A percentile compares a stretch with the other conserved stretches of the same genome.
These are phyloP conservation scores for Formicarius rufipectus DNA, from an alignment of 2,113 vertebrate genomes.

Conservation along the genomic window DNA sequence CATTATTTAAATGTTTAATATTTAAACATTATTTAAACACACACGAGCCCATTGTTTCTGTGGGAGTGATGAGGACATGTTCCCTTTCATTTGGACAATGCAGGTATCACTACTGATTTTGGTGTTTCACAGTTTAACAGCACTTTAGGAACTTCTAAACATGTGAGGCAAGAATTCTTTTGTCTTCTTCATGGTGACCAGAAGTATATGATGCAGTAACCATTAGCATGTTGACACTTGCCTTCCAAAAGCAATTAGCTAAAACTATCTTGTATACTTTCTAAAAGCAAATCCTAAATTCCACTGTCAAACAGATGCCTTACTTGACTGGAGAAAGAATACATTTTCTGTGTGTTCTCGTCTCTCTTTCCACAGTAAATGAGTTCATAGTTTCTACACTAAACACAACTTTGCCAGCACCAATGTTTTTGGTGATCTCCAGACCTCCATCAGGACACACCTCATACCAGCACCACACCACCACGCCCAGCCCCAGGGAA, in stretches of 20 bases:
- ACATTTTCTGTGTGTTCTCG: fast-evolving
- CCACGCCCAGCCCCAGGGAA: background rate
- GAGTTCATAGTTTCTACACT: background rate
- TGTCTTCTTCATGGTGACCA: background rate
- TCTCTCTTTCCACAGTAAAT: fast-evolving
- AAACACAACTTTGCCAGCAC: background rate
- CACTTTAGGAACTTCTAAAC: background rate
- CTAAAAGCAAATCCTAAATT: background rate
- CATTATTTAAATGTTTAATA: no score
- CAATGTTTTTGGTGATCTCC: background rate
- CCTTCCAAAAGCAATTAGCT: background rate
- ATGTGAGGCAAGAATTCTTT: background rate
- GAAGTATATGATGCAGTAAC: background rate
- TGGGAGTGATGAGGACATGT: background rate
- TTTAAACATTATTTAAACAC: background rate
- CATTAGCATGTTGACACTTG: background rate
- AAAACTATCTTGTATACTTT: background rate
- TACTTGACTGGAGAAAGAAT: background rate
- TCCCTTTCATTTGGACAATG: background rate
- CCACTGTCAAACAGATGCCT: background rate
- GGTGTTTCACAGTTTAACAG: background rate
- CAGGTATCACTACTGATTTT: background rate
- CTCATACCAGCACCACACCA: background rate
- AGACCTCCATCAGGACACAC: fast-evolving
- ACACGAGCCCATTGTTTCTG: background rate